Conservation (phyloP, 1,140 invertebrate species). For the Epicauta chinensis region DNA sequence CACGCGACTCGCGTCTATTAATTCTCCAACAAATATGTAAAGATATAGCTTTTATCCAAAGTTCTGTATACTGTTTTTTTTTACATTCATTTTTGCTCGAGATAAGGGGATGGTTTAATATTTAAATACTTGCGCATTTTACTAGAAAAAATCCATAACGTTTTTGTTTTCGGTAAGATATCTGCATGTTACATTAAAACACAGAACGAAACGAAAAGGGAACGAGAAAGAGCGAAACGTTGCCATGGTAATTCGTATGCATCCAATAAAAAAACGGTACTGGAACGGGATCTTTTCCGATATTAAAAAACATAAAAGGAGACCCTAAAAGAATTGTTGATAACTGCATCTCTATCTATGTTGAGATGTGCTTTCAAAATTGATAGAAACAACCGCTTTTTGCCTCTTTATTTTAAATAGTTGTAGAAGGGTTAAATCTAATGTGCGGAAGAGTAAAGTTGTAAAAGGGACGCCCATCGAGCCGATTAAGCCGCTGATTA, state of each 20-base stretch:
- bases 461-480: conserved; percentile 31
- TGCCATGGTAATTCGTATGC: conserved; percentile 41
- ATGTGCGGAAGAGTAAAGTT: conserved; percentile 27
- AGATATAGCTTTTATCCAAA: too few species aligned
- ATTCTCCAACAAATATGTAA: too few species aligned
- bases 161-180: conserved; percentile 32
- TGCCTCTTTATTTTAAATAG: too few species aligned
- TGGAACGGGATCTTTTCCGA: not conserved
- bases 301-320: too few species aligned
- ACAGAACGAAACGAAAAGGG: not conserved
- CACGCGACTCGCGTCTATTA: too few species aligned
- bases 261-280: conserved; percentile 36
- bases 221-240: conserved; percentile 33
- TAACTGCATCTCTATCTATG: too few species aligned
- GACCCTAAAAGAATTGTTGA: too few species aligned
- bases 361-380: too few species aligned
- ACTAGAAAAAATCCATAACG: conserved; percentile 36
- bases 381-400: too few species aligned
- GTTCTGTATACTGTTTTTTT: too few species aligned
- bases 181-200: too few species aligned
- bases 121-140: conserved; percentile 27
- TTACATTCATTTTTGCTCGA: too few species aligned
- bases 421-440: conserved; percentile 8
- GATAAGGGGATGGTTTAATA: not conserved
- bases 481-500: conserved; percentile 38